Evolutionary conservation across 2,113 vertebrate species (phyloP).

Genomic region (Lutjanus erythropterus): DNA sequence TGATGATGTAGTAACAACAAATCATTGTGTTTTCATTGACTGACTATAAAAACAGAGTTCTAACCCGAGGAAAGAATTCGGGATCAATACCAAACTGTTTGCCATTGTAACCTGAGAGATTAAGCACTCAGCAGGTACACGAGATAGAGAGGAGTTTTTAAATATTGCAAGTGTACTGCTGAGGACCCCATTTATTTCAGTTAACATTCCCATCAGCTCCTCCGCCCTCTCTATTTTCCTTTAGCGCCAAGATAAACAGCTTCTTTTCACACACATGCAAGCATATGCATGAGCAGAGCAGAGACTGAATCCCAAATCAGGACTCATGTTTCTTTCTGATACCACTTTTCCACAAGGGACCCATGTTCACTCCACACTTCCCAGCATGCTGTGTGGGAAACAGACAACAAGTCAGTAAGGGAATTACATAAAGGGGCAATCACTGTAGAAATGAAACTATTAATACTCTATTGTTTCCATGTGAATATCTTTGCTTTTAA

Average conservation of each 20-base stretch:
- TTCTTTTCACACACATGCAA: slow-evolving; percentile 16
- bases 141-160: not conserved
- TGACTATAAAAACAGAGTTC: not conserved
- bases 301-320: not conserved
- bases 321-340: not conserved
- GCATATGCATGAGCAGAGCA: not conserved
- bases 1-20: rapidly evolving
- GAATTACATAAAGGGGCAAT: not conserved
- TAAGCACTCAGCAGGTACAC: slow-evolving; percentile 1
- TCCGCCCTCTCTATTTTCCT: not conserved
- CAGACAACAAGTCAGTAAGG: not conserved
- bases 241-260: not conserved
- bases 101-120: slow-evolving; percentile 15
- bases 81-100: slow-evolving; percentile 12
- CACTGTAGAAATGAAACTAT: not conserved
- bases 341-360: not conserved
- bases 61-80: not conserved
- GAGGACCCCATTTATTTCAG: not conserved
- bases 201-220: not conserved
- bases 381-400: slow-evolving; percentile 23
- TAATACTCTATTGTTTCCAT: too few relatives aligned
- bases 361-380: not conserved
- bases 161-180: not conserved
- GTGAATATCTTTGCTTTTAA: not conserved
- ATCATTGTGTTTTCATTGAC: not conserved